Conservation (phyloP, 2,888 invertebrate genomes). For the Drosophila nr. medialis region DNA sequence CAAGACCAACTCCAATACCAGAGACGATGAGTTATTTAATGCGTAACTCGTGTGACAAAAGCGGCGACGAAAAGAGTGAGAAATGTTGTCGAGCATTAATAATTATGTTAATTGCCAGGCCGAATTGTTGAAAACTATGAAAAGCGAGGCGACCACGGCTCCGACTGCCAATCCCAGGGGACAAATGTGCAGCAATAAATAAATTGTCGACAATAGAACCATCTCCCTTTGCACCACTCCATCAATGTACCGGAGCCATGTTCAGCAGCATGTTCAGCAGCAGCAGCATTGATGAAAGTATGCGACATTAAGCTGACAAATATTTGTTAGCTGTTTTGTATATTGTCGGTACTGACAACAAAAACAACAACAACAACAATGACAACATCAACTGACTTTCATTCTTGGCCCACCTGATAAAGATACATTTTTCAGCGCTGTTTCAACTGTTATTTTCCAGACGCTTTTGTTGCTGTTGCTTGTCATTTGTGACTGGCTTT, state of each 20-base stretch:
- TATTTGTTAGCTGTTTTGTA: slow-evolving; percentile 42
- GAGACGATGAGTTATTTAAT: slow-evolving; percentile 42
- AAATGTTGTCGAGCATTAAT: slow-evolving; percentile 70
- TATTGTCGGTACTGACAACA: slow-evolving; percentile 27
- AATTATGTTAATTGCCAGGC: slow-evolving; percentile 71
- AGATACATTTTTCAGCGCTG: slow-evolving; percentile 50
- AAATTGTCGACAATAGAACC: slow-evolving; percentile 47
- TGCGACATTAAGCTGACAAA: slow-evolving; percentile 32
- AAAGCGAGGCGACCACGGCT: neutral
- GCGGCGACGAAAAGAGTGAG: slow-evolving; percentile 46
- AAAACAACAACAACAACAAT: neutral
- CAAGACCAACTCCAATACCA: slow-evolving; percentile 5
- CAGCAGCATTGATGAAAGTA: slow-evolving; percentile 41
- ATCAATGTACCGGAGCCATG: neutral
- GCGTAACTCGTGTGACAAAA: slow-evolving; percentile 80
- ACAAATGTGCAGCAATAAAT: slow-evolving; percentile 56
- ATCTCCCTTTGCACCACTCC: neutral
- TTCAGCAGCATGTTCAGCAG: neutral
- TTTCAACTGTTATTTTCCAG: slow-evolving; percentile 31
- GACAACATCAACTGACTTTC: slow-evolving; percentile 48
- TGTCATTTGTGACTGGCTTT: slow-evolving; percentile 53
- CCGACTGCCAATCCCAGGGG: neutral
- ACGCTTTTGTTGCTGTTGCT: slow-evolving; percentile 34
- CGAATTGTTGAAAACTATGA: slow-evolving; percentile 51
- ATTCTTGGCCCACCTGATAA: slow-evolving; percentile 63